These are phyloP conservation scores for Burhinus bistriatus DNA, from an alignment of 2,113 vertebrate genomes.

Conservation along the genomic window DNA sequence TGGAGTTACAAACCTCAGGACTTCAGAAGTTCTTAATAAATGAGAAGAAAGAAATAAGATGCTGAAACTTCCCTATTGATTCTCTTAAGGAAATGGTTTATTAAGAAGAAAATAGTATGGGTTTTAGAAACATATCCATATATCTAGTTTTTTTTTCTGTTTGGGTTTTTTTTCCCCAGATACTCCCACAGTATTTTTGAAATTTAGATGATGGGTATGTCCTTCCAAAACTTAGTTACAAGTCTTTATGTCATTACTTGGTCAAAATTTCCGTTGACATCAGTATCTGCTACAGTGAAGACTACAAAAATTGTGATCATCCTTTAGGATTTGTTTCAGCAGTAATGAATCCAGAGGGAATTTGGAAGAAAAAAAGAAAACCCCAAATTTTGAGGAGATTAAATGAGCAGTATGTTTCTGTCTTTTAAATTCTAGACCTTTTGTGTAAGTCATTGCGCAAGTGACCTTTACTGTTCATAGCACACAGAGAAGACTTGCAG, in stretches of 20 bases:
- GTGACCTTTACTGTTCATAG: accelerated
- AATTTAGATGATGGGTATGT: background rate
- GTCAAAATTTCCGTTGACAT: background rate
- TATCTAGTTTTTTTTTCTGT: background rate
- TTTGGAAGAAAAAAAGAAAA: background rate
- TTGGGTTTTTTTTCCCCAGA: background rate
- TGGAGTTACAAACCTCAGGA: background rate
- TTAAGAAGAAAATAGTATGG: too few relatives aligned
- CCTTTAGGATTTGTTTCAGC: background rate
- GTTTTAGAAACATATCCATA: too few relatives aligned
- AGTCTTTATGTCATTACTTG: background rate
- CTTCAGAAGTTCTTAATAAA: background rate
- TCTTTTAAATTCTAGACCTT: background rate
- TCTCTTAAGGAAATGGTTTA: background rate
- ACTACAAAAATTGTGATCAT: background rate
- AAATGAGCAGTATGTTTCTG: background rate
- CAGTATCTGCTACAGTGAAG: background rate
- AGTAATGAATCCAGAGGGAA: background rate
- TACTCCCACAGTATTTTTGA: background rate
- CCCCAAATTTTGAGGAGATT: background rate
- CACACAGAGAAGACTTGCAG: background rate
- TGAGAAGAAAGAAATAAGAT: background rate
- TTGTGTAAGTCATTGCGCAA: background rate
- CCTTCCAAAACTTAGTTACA: background rate
- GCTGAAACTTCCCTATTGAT: background rate